Evolutionary conservation across 2,113 vertebrate genomes (phyloP), one percentile per base, ranked within the genome.

Genomic region (Climacteris rufus): DNA sequence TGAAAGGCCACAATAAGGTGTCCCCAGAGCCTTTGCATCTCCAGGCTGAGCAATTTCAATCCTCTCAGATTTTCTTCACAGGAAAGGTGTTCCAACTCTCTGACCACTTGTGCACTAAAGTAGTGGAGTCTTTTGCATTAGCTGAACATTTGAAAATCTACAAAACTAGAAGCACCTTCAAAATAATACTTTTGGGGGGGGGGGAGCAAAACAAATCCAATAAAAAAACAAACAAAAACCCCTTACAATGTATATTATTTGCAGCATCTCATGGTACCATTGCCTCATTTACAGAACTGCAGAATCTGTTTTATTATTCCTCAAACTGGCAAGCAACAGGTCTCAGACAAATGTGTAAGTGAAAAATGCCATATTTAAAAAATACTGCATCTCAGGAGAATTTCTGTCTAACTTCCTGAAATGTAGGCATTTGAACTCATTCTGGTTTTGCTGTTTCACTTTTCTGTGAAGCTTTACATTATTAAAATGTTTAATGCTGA

Each of bases 1-100:
- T 42, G 37, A 40, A 60, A 65, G 8, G 0, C 6, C 4, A 4
- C 15, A 56, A 1, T 15, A 13, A 40, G 6, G 0, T 40, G 2
- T 35, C n/a, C 10, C 10, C 4, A 4, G 33, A 74, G 3, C 18
- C 24, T 65, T 44, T 22, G 56, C 10, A 33, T 11, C 33, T 39
- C 33, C 45, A 45, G 39, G 20, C 8, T 74, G 28, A 52, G 15
- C 30, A 77, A 50, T 1, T 9, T 20, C 16, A 33, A 5, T 2
- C 60, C 18, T 25, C 35, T 63, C 33, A 71, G 7, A 6, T 13
- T 45, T 17, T 65, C 14, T 14, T 57, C 27, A 61, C 3, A 52
- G 15, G 15, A 71, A 2, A 81, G 18, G 11, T 9, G 4, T 7
- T 85, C 12, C 37, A 60, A 2, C 11, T 39, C 17, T 68, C 31